phyloP scores from a whole-genome alignment of 2,113 vertebrate genomes.

The Sula dactylatra region DNA sequence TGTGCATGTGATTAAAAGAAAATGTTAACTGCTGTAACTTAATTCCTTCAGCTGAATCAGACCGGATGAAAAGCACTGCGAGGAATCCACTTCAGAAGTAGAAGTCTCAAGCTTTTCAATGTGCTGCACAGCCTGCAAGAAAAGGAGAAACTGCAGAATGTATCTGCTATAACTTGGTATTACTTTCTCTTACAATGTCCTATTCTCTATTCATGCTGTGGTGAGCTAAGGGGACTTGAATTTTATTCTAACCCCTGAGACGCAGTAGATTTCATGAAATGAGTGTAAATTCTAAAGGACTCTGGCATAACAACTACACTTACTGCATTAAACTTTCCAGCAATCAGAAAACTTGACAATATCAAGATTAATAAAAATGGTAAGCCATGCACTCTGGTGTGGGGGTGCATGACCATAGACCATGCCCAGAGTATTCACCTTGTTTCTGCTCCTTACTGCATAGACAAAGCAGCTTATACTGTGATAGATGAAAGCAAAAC shows the following conservation, averaged over 20 bases:
- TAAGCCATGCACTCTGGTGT: background rate
- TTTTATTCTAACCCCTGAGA: background rate
- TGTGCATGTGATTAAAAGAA: background rate
- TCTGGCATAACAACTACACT: background rate
- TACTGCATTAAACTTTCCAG: background rate
- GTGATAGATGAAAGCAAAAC: background rate
- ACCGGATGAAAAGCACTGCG: background rate
- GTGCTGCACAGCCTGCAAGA: background rate
- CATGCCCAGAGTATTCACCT: background rate
- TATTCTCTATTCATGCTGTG: background rate
- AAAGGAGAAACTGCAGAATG: background rate
- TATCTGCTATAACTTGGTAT: background rate
- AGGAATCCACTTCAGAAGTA: background rate
- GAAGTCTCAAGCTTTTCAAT: background rate
- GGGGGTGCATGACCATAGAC: too few relatives aligned
- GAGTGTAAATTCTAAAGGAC: background rate
- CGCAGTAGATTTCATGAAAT: rapidly evolving
- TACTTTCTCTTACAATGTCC: background rate
- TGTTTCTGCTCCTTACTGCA: background rate
- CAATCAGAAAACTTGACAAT: background rate
- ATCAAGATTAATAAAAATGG: background rate
- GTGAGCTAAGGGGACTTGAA: background rate
- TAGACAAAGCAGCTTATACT: background rate
- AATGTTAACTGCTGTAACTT: background rate
- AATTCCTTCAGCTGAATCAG: background rate